Conservation (phyloP, 2,113 vertebrate genomes). For the Tragelaphus imberbis region DNA sequence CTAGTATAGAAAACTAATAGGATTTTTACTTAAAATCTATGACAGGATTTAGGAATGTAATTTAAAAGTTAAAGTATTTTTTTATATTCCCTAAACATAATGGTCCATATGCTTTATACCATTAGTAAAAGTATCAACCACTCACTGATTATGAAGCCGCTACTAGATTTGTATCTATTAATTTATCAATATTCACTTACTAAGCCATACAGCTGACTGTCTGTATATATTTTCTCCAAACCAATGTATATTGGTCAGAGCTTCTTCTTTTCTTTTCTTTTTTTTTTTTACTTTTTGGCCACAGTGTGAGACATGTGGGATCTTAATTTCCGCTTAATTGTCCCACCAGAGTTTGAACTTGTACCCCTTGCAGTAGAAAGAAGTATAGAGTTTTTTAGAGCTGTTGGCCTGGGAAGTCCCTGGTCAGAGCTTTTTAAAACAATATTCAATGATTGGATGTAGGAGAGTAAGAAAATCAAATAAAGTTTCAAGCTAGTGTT, state of each 20-base stretch:
- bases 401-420: background rate
- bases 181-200: background rate
- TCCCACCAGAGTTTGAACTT: background rate
- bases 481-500: background rate
- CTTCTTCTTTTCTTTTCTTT: background rate
- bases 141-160: background rate
- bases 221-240: background rate
- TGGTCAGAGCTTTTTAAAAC: background rate
- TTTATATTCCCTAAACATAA: background rate
- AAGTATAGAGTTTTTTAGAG: background rate
- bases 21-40: background rate
- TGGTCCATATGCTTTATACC: background rate
- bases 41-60: background rate
- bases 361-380: background rate
- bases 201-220: background rate
- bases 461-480: background rate
- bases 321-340: background rate
- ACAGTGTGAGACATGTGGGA: background rate
- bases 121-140: background rate
- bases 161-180: background rate
- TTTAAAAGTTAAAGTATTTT: background rate
- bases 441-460: background rate
- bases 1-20: background rate
- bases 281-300: background rate
- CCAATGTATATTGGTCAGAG: background rate